Evolutionary conservation across 1,140 invertebrate species (phyloP), one percentile per base, ranked within the genome.

Genomic region (Mizuhopecten yessoensis): DNA sequence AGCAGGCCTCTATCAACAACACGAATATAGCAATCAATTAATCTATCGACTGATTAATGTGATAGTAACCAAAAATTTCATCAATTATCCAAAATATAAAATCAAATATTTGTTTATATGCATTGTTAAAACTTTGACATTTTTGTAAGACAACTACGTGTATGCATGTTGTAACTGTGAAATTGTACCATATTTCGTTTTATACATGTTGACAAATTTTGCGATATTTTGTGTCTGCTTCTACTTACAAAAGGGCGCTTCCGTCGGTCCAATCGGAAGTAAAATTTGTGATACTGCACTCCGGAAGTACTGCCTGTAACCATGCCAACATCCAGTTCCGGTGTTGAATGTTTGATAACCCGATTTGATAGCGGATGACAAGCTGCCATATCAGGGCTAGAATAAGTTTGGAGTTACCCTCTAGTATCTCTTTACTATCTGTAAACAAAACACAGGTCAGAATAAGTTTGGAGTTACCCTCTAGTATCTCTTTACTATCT

Each of bases 1-100:
- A 99, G 95, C 5, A 99, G 97, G 0, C 98, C 98, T 91, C 98
- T 96, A 89, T 39, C n/a, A 39, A 39, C 9, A 45, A 45, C 42
- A 45, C 10, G 17, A 45, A 20, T 1, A 39, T 7, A 13, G 36
- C 36, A 39, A 39, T 39, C 36, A n/a, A n/a, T n/a, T n/a, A n/a
- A n/a, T n/a, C n/a, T n/a, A n/a, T n/a, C n/a, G n/a, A n/a, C n/a
- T n/a, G n/a, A n/a, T n/a, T n/a, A n/a, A n/a, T n/a, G n/a, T n/a
- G n/a, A n/a, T n/a, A n/a, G n/a, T n/a, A n/a, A n/a, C n/a, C n/a
- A n/a, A n/a, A n/a, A n/a, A n/a, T n/a, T n/a, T n/a, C n/a, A n/a
- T n/a, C n/a, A n/a, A n/a, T n/a, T n/a, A n/a, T n/a, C n/a, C n/a
- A n/a, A n/a, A n/a, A n/a, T n/a, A n/a, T n/a, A n/a, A n/a, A n/a